These are phyloP conservation scores for Anorthoa munda DNA, from an alignment of 2,888 invertebrate species.

Conservation along the genomic window DNA sequence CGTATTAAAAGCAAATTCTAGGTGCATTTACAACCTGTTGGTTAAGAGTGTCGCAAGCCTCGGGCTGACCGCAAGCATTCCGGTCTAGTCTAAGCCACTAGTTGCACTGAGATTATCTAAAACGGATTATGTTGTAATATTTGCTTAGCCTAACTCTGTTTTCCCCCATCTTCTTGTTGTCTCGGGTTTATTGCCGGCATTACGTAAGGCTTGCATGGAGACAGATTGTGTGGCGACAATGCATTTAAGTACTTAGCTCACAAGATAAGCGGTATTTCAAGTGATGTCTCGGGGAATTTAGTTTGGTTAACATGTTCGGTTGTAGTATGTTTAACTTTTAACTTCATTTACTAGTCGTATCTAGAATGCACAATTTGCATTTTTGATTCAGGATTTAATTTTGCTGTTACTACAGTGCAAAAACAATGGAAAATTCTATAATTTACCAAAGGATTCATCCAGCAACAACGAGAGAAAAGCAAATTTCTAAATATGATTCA, in stretches of 20 bases:
- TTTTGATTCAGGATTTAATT: not conserved
- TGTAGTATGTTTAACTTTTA: slow-evolving; percentile 24
- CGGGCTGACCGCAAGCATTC: slow-evolving; percentile 64
- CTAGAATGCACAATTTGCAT: not conserved
- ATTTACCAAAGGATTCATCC: slow-evolving; percentile 44
- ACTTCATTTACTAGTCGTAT: slow-evolving; percentile 2
- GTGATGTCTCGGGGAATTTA: slow-evolving; percentile 15
- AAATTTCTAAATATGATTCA: slow-evolving; percentile 67
- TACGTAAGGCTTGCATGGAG: slow-evolving; percentile 41
- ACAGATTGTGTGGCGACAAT: slow-evolving; percentile 52
- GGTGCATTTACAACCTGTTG: slow-evolving; percentile 62
- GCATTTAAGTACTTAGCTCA: slow-evolving; percentile 59
- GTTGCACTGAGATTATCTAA: slow-evolving; percentile 60
- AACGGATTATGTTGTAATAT: slow-evolving; percentile 58
- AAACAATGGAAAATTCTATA: slow-evolving; percentile 38
- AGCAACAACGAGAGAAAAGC: slow-evolving; percentile 52
- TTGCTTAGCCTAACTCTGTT: slow-evolving; percentile 42
- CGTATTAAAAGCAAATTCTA: slow-evolving; percentile 43
- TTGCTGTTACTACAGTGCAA: not conserved
- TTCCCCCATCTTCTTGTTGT: slow-evolving; percentile 31
- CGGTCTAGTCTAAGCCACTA: slow-evolving; percentile 55
- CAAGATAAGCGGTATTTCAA: slow-evolving; percentile 59
- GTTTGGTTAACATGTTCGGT: slow-evolving; percentile 30
- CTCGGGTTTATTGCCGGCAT: slow-evolving; percentile 45
- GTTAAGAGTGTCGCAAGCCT: slow-evolving; percentile 63